Conservation (phyloP, 2,888 invertebrate genomes). For the Cyclophora punctaria region DNA sequence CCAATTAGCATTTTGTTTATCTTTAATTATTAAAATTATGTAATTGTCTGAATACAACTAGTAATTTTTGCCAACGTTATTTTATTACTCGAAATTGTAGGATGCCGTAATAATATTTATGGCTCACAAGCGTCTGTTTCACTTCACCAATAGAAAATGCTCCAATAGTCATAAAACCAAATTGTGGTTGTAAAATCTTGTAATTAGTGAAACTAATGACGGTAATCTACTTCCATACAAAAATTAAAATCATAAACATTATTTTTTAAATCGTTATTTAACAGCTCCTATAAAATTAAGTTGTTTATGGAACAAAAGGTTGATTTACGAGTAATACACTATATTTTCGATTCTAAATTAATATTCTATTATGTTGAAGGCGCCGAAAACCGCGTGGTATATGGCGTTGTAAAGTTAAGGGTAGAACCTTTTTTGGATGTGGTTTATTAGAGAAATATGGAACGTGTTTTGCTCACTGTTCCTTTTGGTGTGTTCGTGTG, state of each 20-base stretch:
- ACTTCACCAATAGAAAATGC: slow-evolving; percentile 53
- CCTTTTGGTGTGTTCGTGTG: too few species aligned
- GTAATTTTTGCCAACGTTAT: slow-evolving; percentile 28
- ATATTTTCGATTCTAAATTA: not conserved
- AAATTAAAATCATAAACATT: slow-evolving; percentile 47
- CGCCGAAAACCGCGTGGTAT: not conserved
- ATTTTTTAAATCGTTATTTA: slow-evolving; percentile 35
- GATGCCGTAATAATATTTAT: slow-evolving; percentile 56
- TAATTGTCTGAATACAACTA: not conserved
- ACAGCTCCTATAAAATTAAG: slow-evolving; percentile 41
- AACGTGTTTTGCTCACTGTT: too few species aligned
- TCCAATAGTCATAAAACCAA: slow-evolving; percentile 59
- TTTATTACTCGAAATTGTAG: slow-evolving; percentile 54
- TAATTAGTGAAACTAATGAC: slow-evolving; percentile 71
- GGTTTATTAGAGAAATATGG: too few species aligned
- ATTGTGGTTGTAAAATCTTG: slow-evolving; percentile 59
- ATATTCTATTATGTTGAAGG: not conserved
- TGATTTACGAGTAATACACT: slow-evolving; percentile 24
- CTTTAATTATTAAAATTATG: slow-evolving; percentile 3
- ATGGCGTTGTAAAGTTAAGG: not conserved
- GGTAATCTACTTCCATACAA: slow-evolving; percentile 56
- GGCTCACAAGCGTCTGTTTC: slow-evolving; percentile 36
- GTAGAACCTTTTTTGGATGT: too few species aligned
- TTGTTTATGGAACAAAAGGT: slow-evolving; percentile 28
- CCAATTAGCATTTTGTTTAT: not conserved